Percentiles rank a stretch among this genome's conserved stretches.
Evolutionary conservation across 1,140 invertebrate species (phyloP).

Genomic region (Saccostrea echinata): DNA sequence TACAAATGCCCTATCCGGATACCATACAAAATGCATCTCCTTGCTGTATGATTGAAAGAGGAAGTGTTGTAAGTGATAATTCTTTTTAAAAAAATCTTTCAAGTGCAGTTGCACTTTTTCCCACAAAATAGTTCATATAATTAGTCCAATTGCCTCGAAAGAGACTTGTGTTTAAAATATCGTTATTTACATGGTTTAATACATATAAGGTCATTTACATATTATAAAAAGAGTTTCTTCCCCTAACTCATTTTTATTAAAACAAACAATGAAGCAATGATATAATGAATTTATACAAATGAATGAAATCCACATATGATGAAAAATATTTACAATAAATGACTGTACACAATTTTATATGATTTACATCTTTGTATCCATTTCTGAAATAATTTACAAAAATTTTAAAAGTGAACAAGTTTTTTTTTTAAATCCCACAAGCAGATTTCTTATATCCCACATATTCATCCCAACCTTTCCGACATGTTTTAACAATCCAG

Average conservation of each 20-base stretch:
- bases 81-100: too few species aligned
- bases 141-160: too few species aligned
- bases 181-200: too few species aligned
- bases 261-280: not conserved
- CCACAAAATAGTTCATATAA: too few species aligned
- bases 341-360: not conserved
- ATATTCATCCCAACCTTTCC: slow-evolving; percentile 80
- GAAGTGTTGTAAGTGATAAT: too few species aligned
- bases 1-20: too few species aligned
- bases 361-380: not conserved
- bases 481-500: slow-evolving; percentile 79
- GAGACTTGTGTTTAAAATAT: too few species aligned
- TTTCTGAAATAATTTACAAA: not conserved
- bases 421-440: not conserved
- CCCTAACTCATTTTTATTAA: not conserved
- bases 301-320: not conserved
- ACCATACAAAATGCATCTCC: too few species aligned
- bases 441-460: slow-evolving; percentile 71
- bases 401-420: not conserved
- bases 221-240: not conserved
- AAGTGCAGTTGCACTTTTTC: too few species aligned
- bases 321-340: slow-evolving; percentile 17
- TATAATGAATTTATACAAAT: slow-evolving; percentile 16
- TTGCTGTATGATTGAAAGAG: too few species aligned
- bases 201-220: not conserved